Evolutionary conservation across 1,140 invertebrate genomes (phyloP).

Genomic region (Orussus abietinus): DNA sequence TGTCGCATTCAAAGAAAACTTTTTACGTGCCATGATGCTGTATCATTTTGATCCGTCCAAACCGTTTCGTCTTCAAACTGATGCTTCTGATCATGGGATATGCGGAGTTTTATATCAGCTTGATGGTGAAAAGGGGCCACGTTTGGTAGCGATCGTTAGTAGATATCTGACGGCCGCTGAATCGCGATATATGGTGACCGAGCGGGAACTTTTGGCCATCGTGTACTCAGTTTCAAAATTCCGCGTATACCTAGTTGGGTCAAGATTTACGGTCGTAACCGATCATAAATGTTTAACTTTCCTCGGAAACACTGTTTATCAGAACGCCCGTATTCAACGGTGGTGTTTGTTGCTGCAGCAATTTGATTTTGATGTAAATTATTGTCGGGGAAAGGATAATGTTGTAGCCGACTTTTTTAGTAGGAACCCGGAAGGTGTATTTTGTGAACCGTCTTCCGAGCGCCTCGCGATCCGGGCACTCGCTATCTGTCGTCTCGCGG

Average conservation of each 20-base stretch:
- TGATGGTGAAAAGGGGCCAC: too few relatives aligned
- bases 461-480: neutral
- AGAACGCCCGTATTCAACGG: conserved; percentile 29
- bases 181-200: conserved; percentile 23
- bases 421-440: conserved; percentile 12
- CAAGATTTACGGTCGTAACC: conserved; percentile 37
- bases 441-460: conserved; percentile 4
- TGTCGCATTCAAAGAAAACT: conserved; percentile 1
- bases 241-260: conserved; percentile 24
- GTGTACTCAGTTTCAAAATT: conserved; percentile 32
- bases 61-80: too few relatives aligned
- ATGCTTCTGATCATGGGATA: too few relatives aligned
- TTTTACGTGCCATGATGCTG: too few relatives aligned
- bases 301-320: conserved; percentile 38
- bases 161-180: conserved; percentile 9
- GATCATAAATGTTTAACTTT: conserved; percentile 50
- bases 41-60: too few relatives aligned
- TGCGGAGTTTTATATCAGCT: too few relatives aligned
- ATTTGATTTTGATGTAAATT: conserved; percentile 41
- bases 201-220: conserved; percentile 34
- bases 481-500: neutral
- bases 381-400: conserved; percentile 28
- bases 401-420: conserved; percentile 32
- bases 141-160: too few relatives aligned
- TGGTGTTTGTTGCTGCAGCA: conserved; percentile 45